Base-by-base conservation (phyloP, 2,797 vertebrate genomes). In the Taenioides sp. region DNA sequence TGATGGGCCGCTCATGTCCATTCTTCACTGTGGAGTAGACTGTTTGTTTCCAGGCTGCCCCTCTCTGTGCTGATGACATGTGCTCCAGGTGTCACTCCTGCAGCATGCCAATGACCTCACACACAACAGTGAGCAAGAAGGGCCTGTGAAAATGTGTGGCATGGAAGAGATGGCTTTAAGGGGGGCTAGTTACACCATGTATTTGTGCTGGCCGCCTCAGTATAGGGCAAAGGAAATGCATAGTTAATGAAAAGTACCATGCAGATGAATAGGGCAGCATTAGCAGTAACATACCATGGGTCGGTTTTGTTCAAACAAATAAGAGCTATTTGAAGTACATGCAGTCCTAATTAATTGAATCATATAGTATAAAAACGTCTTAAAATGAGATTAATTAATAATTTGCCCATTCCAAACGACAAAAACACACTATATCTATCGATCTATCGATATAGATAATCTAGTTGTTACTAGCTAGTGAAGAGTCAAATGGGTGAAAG, bases 101-200 rank as follows among this genome's bases (percentile, higher is more conserved):
- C 79, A 82, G 91, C 88, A 93, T 94, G 80, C 87, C 84, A 94
- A 94, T 91, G 87, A 83, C 74, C 70, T 81, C 18, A 4, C 74
- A 5, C 73, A 91, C 86, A 91, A 92, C 87, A 70, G 83, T 20
- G 25, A 62, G 71, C 55, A 7, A 59, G 69, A 52, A 75, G 82
- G 84, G 80, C 84, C 83, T 89, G 78, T 83, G 80, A 82, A 78
- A 76, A 60, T 77, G 80, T 77, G 81, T 27, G 28, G 27, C 22
- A 1, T 79, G 80, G 82, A 89, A 82, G 81, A 49, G 80, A 66
- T 84, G 73, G 84, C 72, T 65, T 49, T 69, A 16, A 73, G 71
- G 67, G 72, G 76, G 69, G 59, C 52, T 72, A 54, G 54, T 80
- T 58, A 63, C 40, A 65, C 69, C 74, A 23, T 50, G 28, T 75